Conservation (phyloP, 2,113 vertebrate species). For the Nesoenas mayeri region DNA sequence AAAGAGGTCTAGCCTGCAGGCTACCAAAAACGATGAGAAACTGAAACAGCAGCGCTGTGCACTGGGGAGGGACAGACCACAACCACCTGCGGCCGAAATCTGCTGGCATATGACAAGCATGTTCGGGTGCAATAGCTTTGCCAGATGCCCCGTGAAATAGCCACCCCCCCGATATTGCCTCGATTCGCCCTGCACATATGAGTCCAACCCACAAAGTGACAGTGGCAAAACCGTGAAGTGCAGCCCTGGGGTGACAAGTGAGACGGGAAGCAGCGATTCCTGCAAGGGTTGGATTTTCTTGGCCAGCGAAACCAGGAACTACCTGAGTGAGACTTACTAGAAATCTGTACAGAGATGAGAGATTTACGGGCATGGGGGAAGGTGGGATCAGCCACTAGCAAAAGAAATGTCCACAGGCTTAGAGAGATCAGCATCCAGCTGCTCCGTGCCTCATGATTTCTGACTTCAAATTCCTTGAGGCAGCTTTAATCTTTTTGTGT, state of each 20-base stretch:
- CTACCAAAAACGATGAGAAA: neutral
- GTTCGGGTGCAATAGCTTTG: neutral
- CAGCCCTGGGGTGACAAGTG: neutral
- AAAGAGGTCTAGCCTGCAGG: neutral
- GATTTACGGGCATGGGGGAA: neutral
- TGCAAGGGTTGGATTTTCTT: neutral
- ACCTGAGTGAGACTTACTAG: neutral
- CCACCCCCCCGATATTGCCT: rapidly evolving
- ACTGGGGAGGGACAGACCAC: neutral
- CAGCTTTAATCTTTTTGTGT: neutral
- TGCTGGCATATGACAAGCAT: rapidly evolving
- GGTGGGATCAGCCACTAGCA: neutral
- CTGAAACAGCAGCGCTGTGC: neutral
- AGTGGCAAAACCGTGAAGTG: rapidly evolving
- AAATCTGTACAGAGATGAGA: neutral
- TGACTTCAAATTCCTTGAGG: neutral
- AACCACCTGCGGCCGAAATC: neutral
- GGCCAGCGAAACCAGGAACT: neutral
- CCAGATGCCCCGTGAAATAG: neutral
- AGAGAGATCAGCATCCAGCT: conserved; percentile 46
- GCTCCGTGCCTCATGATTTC: neutral
- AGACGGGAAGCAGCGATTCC: neutral
- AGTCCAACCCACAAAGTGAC: neutral
- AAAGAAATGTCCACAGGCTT: conserved; percentile 31
- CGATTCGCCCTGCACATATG: rapidly evolving